Conservation (phyloP, 2,888 invertebrate species). For the Rugalucina vietnamica region DNA sequence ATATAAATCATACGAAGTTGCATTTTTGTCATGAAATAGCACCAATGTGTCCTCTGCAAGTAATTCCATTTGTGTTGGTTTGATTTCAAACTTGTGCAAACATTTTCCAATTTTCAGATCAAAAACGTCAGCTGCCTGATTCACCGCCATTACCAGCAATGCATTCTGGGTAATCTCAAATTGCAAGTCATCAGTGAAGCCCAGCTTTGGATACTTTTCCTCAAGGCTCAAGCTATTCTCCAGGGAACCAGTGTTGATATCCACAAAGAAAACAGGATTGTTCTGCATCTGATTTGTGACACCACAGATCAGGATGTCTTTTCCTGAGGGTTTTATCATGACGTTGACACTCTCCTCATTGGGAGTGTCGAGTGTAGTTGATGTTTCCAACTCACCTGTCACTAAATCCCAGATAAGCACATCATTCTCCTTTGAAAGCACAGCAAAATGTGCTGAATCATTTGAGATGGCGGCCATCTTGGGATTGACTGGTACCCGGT, state of each 20-base stretch:
- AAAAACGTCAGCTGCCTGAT: constrained; percentile 63
- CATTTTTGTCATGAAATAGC: constrained; percentile 60
- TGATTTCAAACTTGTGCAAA: constrained; percentile 60
- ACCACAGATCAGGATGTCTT: constrained; percentile 61
- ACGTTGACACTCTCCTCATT: constrained; percentile 64
- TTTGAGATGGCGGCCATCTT: constrained; percentile 58
- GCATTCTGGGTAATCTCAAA: constrained; percentile 56
- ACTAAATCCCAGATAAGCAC: constrained; percentile 69
- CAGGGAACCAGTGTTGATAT: constrained; percentile 62
- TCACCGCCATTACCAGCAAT: constrained; percentile 54
- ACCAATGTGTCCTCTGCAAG: constrained; percentile 52
- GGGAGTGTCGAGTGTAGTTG: constrained; percentile 40
- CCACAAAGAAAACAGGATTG: constrained; percentile 68
- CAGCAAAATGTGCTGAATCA: constrained; percentile 63
- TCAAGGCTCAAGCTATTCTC: constrained; percentile 57
- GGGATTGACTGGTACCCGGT: constrained; percentile 84
- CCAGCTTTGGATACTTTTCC: constrained; percentile 66
- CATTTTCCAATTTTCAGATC: constrained; percentile 57
- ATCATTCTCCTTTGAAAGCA: constrained; percentile 62
- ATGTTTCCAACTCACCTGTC: constrained; percentile 67
- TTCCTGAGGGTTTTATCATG: constrained; percentile 45
- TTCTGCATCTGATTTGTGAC: constrained; percentile 63
- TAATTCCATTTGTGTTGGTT: constrained; percentile 55
- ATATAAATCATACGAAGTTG: constrained; percentile 57
- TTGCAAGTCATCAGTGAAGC: constrained; percentile 66